Evolutionary conservation across 2,797 vertebrate genomes (phyloP), one percentile per base, ranked within the genome.

Genomic region (Chaetodon trifasciatus): DNA sequence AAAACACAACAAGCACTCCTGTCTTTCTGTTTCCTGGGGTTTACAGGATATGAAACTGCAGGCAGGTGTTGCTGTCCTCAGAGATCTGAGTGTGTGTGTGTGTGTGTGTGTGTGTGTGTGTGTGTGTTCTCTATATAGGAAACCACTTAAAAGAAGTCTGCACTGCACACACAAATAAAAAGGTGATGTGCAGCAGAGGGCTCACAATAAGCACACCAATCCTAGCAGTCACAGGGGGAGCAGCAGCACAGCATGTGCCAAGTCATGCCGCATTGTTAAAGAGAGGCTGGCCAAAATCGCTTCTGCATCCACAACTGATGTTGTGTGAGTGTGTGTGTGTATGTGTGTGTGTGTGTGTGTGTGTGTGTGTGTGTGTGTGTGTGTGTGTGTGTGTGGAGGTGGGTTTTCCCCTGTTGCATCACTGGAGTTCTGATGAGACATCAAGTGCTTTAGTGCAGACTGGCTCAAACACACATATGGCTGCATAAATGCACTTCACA

Each of bases 41-140:
- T 88, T 85, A 85, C 79, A 82, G 78, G 79, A 91, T 85, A 86
- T 90, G 58, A 92, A 84, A 85, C 81, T 82, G 56, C 78, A 88
- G 77, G 74, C 88, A 89, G 88, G 83, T 86, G 85, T 78, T 85
- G 55, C 56, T 49, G 63, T 90, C 88, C 78, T 84, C 52, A 40
- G 81, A 83, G 78, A 82, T 76, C 57, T 78, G 10, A 62, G 39
- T 70, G 52, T 72, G 28, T 73, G 42, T 57, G 42, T 46, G 47
- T 67, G 40, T 70, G 9, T 70, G 9, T 70, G 56, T 40, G 55
- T 66, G 50, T 32, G 40, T 70, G 9, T 70, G 56, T 40, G 32
- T 72, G 40, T 75, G 44, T 67, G 74, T 76, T 64, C 24, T 32
- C 69, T 56, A 49, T 79, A 76, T 35, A 74, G 62, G 63, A 81